Evolutionary conservation across 1,140 invertebrate genomes (phyloP), one percentile per base, ranked within the genome.

Genomic region (Neodiprion fabricii): DNA sequence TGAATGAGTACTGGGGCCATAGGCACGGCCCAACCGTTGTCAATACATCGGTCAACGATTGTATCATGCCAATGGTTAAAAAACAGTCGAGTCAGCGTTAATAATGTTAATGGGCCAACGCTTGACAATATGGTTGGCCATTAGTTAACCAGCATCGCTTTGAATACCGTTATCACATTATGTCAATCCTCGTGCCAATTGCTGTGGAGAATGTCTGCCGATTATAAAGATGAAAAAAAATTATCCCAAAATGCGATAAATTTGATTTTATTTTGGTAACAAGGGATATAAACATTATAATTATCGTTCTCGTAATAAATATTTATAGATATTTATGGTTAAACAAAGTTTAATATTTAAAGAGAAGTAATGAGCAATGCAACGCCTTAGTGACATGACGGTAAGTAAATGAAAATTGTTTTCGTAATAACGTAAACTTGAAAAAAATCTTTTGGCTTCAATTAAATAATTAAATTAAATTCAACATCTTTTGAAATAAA

Each of bases 71-170:
- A 68, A 68, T 68, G 67, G 10, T 68, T 68, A 68, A 70, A 1
- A 12, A 70, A 70, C 17, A 23, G 23, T 70, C 68, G 23, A 70
- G 68, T 40, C 23, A 40, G 68, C 68, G 23, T 70, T 70, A 40
- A 9, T 70, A 23, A 70, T 70, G 1, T 9, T 40, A 70, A 28
- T 70, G 68, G 68, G 68, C 23, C 21, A 70, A 70, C 23, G 68
- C 68, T 70, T 40, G 68, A 70, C 68, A 70, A 70, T 70, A 70
- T 9, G 40, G 68, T 70, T 70, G 68, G 68, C 68, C 23, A 40
- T 70, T 70, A 70, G 40, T 70, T 7, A 70, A 70, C 68, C 68
- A 70, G 23, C 68, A 28, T 70, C 4, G 68, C 49, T 28, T 70
- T 48, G 68, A 70, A 40, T 40, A 70, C 28, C 21, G 68, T 40